Evolutionary conservation across 2,888 invertebrate genomes (phyloP).

Genomic region (Caenorhabditis japonica): DNA sequence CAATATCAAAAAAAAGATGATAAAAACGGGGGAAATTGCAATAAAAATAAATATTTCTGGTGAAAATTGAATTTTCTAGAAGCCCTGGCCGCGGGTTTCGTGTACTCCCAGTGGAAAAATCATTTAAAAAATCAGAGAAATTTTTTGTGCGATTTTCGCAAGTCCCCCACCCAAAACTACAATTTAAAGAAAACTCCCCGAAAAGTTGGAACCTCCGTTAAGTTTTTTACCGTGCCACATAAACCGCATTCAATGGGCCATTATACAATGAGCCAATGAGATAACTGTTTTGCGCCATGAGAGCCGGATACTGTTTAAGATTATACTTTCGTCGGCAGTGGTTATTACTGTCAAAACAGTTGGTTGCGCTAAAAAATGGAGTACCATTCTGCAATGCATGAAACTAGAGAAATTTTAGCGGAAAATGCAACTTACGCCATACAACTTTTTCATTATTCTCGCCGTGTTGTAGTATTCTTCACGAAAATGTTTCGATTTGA

Average conservation of each 20-base stretch:
- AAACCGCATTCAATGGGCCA: conserved; percentile 28
- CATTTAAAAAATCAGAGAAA: no score
- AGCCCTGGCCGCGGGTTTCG: no score
- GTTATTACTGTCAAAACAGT: conserved; percentile 32
- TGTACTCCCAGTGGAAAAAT: no score
- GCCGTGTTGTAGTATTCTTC: conserved; percentile 35
- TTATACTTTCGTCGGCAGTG: conserved; percentile 38
- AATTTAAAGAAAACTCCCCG: no score
- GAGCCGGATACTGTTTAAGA: conserved; percentile 34
- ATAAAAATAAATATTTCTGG: no score
- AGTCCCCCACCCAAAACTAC: no score
- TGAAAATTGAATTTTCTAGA: no score
- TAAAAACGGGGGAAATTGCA: no score
- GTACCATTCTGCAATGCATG: conserved; percentile 2
- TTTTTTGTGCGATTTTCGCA: no score
- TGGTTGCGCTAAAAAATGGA: conserved; percentile 39
- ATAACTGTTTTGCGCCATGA: conserved; percentile 22
- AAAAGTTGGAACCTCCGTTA: background rate
- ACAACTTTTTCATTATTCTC: conserved; percentile 5
- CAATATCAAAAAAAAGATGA: no score
- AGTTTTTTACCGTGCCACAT: conserved; percentile 32
- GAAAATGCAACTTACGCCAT: conserved; percentile 15
- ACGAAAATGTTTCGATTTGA: conserved; percentile 33
- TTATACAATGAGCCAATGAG: conserved; percentile 31
- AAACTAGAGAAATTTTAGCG: background rate